A percentile compares a stretch with the other conserved stretches of the same genome.
Conservation (phyloP, 1,140 invertebrate genomes). For the Macrobrachium rosenbergii region DNA sequence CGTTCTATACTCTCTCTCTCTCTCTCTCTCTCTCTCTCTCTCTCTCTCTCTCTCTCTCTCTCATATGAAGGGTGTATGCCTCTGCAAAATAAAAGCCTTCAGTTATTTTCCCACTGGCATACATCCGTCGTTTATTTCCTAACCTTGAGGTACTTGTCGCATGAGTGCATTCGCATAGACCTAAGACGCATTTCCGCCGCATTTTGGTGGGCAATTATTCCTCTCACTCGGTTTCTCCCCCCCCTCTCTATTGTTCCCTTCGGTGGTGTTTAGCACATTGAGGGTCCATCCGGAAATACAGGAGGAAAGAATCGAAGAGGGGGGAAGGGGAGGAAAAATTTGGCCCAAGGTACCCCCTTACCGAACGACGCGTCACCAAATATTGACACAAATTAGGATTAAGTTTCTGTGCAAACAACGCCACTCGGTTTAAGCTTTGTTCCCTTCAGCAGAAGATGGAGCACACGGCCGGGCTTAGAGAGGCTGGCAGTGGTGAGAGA, state of each 20-base stretch:
- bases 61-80: too few relatives aligned
- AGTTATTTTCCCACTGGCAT: too few relatives aligned
- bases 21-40: too few relatives aligned
- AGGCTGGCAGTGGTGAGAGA: not conserved
- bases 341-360: slow-evolving; percentile 34
- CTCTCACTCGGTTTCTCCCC: too few relatives aligned
- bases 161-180: too few relatives aligned
- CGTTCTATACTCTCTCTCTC: too few relatives aligned
- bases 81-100: too few relatives aligned
- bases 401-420: slow-evolving; percentile 56
- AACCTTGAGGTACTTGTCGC: too few relatives aligned
- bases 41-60: too few relatives aligned
- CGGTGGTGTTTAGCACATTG: not conserved
- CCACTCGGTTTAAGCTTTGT: slow-evolving; percentile 54
- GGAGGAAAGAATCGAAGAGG: not conserved
- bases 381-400: slow-evolving; percentile 61
- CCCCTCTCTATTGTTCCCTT: slow-evolving; percentile 1
- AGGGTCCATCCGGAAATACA: not conserved
- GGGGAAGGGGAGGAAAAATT: not conserved
- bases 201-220: not conserved
- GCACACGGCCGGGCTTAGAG: not conserved
- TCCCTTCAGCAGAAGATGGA: slow-evolving; percentile 43
- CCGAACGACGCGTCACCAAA: slow-evolving; percentile 54
- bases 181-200: too few relatives aligned
- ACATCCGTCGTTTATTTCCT: too few relatives aligned